Conservation (phyloP, 2,113 vertebrate species). For the Bubalus kerabau region DNA sequence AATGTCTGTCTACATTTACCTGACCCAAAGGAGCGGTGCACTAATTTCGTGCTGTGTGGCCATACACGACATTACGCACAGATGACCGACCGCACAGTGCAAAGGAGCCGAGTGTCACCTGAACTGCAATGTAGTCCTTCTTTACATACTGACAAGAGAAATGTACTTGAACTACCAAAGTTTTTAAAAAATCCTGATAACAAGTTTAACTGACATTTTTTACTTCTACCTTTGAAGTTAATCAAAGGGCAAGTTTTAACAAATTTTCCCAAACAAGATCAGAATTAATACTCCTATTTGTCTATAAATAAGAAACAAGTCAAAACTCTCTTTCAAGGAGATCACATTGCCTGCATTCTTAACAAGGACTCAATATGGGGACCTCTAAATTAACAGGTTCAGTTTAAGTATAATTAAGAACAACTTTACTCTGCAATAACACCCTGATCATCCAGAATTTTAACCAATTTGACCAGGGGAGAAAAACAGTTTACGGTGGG, state of each 20-base stretch:
- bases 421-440: background rate
- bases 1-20: background rate
- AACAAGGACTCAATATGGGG: background rate
- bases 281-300: background rate
- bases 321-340: background rate
- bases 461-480: background rate
- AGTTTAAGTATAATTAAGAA: background rate
- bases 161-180: background rate
- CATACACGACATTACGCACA: accelerated
- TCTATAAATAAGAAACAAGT: background rate
- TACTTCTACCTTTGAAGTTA: background rate
- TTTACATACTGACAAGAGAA: background rate
- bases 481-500: background rate
- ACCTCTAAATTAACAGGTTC: background rate
- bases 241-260: background rate
- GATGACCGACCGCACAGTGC: background rate
- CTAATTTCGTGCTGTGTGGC: background rate
- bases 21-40: background rate
- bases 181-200: background rate
- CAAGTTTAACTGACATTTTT: background rate
- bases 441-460: background rate
- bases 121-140: background rate
- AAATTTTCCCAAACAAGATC: background rate
- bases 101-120: background rate
- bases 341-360: background rate